Base-by-base conservation (phyloP, 2,113 vertebrate genomes). In the Lathamus discolor region DNA sequence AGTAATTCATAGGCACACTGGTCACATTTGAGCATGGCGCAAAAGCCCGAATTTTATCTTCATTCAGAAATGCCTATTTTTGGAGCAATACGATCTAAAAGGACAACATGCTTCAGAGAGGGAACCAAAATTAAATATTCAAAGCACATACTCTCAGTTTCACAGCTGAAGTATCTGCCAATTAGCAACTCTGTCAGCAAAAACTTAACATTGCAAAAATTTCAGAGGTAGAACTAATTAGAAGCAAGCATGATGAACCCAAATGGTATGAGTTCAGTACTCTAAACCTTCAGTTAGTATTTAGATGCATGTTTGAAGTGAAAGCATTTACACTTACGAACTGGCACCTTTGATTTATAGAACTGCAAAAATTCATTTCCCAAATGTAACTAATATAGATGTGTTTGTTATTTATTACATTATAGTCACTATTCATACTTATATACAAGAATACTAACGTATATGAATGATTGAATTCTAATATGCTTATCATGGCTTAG, bases 121-220 rank as follows among this genome's bases (percentile, higher is more conserved):
- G 15, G 33, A 83, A 75, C 5, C 17, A 61, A 88, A 86, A 90
- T 78, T 59, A 90, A 90, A 88, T 81, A 92, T 84, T 92, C 68
- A 75, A 78, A 81, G 73, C 80, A 92, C 73, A 68, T 35, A 43
- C 8, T 86, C 55, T 87, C 51, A 67, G 16, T 88, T 91, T 91
- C 90, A 87, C 87, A 93, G 82, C 41, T 82, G 66, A 94, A 89
- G 63, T 85, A 72, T 43, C 70, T 83, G 62, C 52, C 87, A 75
- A 75, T 54, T 61, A 82, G 52, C 49, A 89, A 79, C 62, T 91
- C 59, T 79, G 82, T 73, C 82, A 93, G 63, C 52, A 94, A 80
- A 93, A 93, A 75, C 12, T 49, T 86, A 81, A 84, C 61, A 39
- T 1, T 49, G 55, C 43, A 86, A 80, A 86, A 70, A 51, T 78